A percentile compares a stretch with the other conserved stretches of the same genome.
Evolutionary conservation across 2,113 vertebrate genomes (phyloP).

Genomic region (Strix aluco): DNA sequence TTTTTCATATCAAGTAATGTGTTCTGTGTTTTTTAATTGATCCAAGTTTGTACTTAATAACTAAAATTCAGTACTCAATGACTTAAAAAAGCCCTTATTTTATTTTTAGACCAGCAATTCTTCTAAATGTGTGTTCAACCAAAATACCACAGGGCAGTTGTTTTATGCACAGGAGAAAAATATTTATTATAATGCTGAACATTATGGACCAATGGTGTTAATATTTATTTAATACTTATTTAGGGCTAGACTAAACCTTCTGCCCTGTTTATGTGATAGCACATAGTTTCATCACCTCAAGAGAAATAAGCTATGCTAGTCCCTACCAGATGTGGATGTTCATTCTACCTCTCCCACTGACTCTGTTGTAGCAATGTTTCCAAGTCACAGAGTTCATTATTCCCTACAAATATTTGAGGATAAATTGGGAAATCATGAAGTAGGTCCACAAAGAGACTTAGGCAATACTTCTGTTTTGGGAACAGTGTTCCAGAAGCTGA

Average conservation of each 20-base stretch:
- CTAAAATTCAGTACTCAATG: background rate
- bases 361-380: background rate
- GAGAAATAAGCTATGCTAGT: slow-evolving; percentile 11
- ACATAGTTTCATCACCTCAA: slow-evolving; percentile 9
- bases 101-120: background rate
- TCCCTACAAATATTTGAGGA: slow-evolving; percentile 26
- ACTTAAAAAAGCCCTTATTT: background rate
- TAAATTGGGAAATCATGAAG: slow-evolving; percentile 17
- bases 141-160: background rate
- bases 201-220: background rate
- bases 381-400: background rate
- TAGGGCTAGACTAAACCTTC: slow-evolving; percentile 50
- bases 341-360: background rate
- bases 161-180: background rate
- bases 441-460: background rate
- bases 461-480: background rate
- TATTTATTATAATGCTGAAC: background rate
- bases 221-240: slow-evolving; percentile 42
- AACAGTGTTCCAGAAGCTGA: background rate
- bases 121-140: background rate
- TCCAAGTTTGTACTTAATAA: background rate
- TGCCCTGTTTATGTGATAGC: slow-evolving; percentile 24
- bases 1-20: background rate
- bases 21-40: background rate
- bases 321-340: slow-evolving; percentile 18